Base-by-base conservation (phyloP, 2,888 invertebrate genomes). In the Helleia helle region DNA sequence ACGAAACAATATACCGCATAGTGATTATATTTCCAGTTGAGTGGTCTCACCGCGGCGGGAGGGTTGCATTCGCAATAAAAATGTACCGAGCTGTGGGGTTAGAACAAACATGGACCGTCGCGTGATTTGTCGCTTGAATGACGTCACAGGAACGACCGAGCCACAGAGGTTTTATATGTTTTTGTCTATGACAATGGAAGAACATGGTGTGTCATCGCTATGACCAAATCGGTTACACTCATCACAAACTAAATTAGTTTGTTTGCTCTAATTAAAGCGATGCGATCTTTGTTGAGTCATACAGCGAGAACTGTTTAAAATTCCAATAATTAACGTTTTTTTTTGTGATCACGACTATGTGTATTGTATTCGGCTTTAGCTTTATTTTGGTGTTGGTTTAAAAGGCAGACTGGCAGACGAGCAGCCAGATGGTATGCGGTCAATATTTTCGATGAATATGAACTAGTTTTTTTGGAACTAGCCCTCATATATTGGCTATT, bases 21-120 rank as follows among this genome's bases (percentile, higher is more conserved):
- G 68, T 75, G 73, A 77, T 80, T 75, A 73, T 74, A 71, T 75
- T 75, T 66, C 66, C 69, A 73, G 71, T 71, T 59, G 75, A 77
- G 72, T 70, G 70, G 70, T 60, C 65, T 56, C 56, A 59, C 54
- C 54, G 60, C 53, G 54, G 54, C 52, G 56, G 52, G 54, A 60
- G 69, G 72, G 73, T 30, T 65, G 66, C 62, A 61, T 48, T 51
- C 53, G 68, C 62, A 66, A 71, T 79, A 72, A 73, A 75, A 72
- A 66, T 67, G 63, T 65, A 65, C 47, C 48, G 49, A 45, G 48
- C 58, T 55, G 56, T 56, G 17, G 34, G 34, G 34, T 7, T 34
- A 18, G 17, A 18, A 18, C 17, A 34, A 17, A 18, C 22, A 18
- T 22, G 34, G 34, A 34, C 18, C 34, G 34, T 8, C 11, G 12